These are phyloP conservation scores for Hypanus sabinus DNA, from an alignment of 2,113 vertebrate species.

Conservation along the genomic window DNA sequence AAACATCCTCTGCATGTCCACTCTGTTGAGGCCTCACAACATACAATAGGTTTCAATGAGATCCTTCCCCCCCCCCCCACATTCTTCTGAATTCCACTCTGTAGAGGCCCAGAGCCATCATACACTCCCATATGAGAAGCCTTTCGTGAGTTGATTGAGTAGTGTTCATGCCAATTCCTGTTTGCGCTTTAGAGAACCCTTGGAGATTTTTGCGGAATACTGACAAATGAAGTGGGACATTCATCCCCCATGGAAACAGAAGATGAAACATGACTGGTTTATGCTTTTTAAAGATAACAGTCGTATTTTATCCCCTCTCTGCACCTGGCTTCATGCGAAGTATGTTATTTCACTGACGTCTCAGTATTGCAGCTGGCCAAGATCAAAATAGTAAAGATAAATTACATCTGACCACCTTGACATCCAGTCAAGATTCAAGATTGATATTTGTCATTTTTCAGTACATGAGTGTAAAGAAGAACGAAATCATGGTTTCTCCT, in stretches of 20 bases:
- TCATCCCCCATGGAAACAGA: background rate
- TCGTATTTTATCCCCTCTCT: background rate
- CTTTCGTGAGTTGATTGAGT: background rate
- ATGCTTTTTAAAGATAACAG: background rate
- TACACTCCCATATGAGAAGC: no score
- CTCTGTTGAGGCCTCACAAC: no score
- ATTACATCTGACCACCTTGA: background rate
- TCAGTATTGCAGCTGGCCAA: background rate
- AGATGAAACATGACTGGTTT: background rate
- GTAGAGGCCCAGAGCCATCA: no score
- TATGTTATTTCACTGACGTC: background rate
- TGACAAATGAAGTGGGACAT: background rate
- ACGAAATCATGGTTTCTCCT: no score
- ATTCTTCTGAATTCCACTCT: no score
- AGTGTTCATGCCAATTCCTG: background rate
- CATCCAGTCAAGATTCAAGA: background rate
- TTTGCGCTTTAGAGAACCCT: background rate
- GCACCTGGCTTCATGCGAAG: no score
- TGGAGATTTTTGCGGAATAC: background rate
- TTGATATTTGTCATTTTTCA: no score
- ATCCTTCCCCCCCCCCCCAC: no score
- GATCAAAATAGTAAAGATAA: background rate
- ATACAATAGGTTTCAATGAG: no score
- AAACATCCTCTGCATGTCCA: no score
- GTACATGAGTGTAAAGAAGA: no score